Percentiles rank a stretch among this genome's conserved stretches.
These are phyloP conservation scores for Brachyalestes nurse DNA, from an alignment of 2,797 vertebrate genomes.

Conservation along the genomic window DNA sequence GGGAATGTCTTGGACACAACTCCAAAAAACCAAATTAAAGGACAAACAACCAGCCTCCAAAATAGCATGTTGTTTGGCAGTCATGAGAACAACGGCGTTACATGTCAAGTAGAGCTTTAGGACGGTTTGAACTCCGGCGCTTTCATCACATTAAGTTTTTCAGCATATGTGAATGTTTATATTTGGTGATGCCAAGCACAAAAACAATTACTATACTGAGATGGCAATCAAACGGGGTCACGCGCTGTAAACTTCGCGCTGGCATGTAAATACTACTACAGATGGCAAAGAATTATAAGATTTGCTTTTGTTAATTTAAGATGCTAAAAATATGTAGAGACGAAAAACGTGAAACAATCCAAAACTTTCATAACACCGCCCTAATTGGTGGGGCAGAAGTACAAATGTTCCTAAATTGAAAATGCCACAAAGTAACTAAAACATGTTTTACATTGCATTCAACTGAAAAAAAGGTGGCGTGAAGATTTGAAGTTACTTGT, in stretches of 20 bases:
- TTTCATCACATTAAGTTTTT: neutral
- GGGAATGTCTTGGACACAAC: conserved; percentile 24
- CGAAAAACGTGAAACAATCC: neutral
- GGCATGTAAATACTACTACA: neutral
- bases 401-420: neutral
- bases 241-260: neutral
- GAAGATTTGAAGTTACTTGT: neutral
- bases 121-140: neutral
- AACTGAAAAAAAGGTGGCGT: neutral
- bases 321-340: neutral
- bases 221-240: neutral
- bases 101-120: neutral
- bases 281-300: neutral
- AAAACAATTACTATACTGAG: conserved; percentile 10
- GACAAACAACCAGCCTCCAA: conserved; percentile 15
- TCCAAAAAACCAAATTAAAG: conserved; percentile 39
- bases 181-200: neutral
- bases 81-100: conserved; percentile 25
- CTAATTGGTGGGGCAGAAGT: neutral
- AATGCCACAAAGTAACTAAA: neutral
- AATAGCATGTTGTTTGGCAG: conserved; percentile 19
- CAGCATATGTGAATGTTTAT: neutral
- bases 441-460: neutral
- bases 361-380: neutral
- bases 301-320: neutral